Conservation (phyloP, 2,797 vertebrate genomes). For the Gorsachius magnificus region DNA sequence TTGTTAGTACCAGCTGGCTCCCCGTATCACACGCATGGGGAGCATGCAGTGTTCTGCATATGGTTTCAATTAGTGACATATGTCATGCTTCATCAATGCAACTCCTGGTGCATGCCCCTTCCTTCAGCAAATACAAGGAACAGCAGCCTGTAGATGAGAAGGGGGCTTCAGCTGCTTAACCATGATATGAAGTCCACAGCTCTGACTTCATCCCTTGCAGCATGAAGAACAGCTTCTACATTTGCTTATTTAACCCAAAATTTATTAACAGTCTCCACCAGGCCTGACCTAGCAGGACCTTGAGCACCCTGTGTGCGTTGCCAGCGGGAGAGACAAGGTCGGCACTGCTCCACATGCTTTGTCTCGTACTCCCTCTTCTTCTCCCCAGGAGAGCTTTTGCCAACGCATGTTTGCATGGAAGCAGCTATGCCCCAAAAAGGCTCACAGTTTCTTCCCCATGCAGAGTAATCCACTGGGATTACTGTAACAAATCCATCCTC, state of each 20-base stretch:
- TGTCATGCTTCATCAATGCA: background rate
- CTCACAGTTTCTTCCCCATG: background rate
- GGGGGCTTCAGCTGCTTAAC: background rate
- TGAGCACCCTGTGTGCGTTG: background rate
- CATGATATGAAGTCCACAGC: accelerated
- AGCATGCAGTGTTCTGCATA: background rate
- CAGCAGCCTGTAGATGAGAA: background rate
- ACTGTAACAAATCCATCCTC: background rate
- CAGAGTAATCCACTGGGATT: background rate
- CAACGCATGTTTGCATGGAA: background rate
- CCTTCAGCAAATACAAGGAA: background rate
- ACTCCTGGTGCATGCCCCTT: background rate
- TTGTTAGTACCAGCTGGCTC: background rate
- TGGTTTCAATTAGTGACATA: background rate
- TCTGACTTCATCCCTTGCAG: background rate
- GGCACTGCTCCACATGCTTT: background rate
- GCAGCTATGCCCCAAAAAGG: background rate
- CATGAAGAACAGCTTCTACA: background rate
- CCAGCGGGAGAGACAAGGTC: background rate
- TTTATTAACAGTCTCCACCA: background rate
- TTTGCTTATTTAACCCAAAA: background rate
- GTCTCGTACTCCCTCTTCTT: background rate
- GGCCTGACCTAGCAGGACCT: background rate
- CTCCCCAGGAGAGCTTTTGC: background rate
- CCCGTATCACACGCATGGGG: accelerated